Percentiles rank a stretch among this genome's conserved stretches.
phyloP scores from a whole-genome alignment of 2,797 vertebrate species.

The Anguilla marmorata region DNA sequence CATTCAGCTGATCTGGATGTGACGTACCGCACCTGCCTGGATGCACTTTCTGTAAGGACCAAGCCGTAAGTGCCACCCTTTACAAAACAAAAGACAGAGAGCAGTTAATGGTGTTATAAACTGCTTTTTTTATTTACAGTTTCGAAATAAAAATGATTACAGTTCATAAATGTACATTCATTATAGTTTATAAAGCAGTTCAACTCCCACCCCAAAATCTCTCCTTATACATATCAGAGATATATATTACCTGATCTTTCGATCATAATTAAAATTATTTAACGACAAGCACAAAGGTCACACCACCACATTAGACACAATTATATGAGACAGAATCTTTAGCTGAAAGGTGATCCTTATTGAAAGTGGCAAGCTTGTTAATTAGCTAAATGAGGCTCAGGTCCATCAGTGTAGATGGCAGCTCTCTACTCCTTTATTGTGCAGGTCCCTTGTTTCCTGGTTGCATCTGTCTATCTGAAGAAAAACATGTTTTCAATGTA shows the following conservation, averaged over 20 bases:
- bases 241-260: not conserved
- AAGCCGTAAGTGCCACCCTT: no score
- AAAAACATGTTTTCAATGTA: no score
- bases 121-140: no score
- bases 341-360: not conserved
- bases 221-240: not conserved
- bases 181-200: not conserved
- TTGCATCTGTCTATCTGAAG: no score
- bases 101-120: no score
- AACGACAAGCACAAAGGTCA: not conserved
- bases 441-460: not conserved
- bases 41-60: no score
- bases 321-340: not conserved
- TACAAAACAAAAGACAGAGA: no score
- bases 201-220: not conserved
- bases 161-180: no score
- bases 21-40: no score
- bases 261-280: not conserved
- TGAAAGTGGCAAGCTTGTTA: not conserved
- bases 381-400: not conserved
- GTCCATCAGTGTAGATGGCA: not conserved
- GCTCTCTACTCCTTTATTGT: not conserved
- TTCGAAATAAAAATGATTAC: no score
- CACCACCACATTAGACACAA: not conserved
- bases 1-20: no score